A percentile compares a stretch with the other conserved stretches of the same genome.
Conservation (phyloP, 2,888 invertebrate genomes). For the Dorcus parallelipipedus region DNA sequence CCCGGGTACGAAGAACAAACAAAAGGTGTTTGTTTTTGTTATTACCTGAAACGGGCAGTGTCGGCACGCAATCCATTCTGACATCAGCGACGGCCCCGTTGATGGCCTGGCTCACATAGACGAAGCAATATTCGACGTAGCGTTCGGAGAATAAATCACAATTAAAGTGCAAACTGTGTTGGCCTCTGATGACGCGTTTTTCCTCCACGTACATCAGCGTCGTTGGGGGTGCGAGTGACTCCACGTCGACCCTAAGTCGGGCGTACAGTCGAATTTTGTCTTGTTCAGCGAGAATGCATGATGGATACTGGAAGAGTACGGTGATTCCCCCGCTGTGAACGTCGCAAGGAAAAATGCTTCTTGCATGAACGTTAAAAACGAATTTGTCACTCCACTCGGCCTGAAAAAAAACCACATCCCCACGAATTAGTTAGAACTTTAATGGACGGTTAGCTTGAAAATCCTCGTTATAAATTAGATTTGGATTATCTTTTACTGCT, state of each 20-base stretch:
- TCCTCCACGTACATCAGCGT: conserved; percentile 64
- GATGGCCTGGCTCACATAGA: conserved; percentile 81
- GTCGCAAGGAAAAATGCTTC: conserved; percentile 80
- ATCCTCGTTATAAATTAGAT: no score
- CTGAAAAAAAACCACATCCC: conserved; percentile 44
- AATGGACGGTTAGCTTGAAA: no score
- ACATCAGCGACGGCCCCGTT: conserved; percentile 83
- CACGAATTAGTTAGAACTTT: no score
- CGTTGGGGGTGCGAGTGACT: conserved; percentile 64
- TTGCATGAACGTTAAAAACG: conserved; percentile 79
- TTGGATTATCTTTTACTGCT: no score
- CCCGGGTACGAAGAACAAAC: no score
- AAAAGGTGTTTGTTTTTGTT: neutral
- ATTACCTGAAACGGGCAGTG: conserved; percentile 73
- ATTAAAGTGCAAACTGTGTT: conserved; percentile 73
- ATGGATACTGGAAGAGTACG: conserved; percentile 80
- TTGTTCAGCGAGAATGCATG: conserved; percentile 72
- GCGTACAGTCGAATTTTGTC: conserved; percentile 80
- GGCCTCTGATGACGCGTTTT: conserved; percentile 61
- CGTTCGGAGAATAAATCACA: conserved; percentile 80
- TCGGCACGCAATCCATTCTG: conserved; percentile 80
- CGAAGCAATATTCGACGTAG: conserved; percentile 84
- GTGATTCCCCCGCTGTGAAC: conserved; percentile 66
- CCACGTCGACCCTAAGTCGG: conserved; percentile 66
- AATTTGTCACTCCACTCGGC: conserved; percentile 84